phyloP scores from a whole-genome alignment of 2,888 invertebrate genomes.

The Dasypogon diadema region DNA sequence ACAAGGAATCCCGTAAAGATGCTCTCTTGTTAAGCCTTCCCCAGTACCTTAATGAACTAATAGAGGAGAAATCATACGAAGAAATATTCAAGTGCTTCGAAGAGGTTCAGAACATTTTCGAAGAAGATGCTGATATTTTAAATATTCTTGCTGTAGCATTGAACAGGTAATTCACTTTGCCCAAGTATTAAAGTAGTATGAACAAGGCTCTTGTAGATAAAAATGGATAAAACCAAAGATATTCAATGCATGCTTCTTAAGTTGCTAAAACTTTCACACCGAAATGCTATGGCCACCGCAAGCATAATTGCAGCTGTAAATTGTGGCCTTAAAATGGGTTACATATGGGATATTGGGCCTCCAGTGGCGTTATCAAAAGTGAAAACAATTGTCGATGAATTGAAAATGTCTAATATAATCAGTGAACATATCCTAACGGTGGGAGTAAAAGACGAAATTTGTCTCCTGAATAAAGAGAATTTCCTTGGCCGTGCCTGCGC shows the following conservation, averaged over 20 bases:
- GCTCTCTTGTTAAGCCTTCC: constrained; percentile 33
- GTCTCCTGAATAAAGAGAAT: constrained; percentile 56
- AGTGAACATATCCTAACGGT: constrained; percentile 56
- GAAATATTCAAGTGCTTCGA: constrained; percentile 52
- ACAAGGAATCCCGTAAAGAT: constrained; percentile 32
- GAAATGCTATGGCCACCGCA: constrained; percentile 49
- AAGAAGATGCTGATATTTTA: constrained; percentile 53
- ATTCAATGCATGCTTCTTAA: constrained; percentile 52
- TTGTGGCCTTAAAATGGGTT: constrained; percentile 60
- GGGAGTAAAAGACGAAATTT: constrained; percentile 57
- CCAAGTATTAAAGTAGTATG: constrained; percentile 22
- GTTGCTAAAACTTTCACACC: constrained; percentile 51
- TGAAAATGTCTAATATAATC: constrained; percentile 57
- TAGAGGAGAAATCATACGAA: constrained; percentile 48
- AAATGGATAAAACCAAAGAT: constrained; percentile 53
- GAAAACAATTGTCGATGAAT: constrained; percentile 53
- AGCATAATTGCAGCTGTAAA: constrained; percentile 56
- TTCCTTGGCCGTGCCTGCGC: constrained; percentile 47
- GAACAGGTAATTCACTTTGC: constrained; percentile 52
- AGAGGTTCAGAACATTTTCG: constrained; percentile 43
- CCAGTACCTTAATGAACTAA: constrained; percentile 37
- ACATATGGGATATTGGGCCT: constrained; percentile 61
- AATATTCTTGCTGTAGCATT: constrained; percentile 52
- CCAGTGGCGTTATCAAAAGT: constrained; percentile 54
- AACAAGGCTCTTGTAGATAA: constrained; percentile 36